phyloP scores from a whole-genome alignment of 2,797 vertebrate species.

The Centroberyx gerrardi region DNA sequence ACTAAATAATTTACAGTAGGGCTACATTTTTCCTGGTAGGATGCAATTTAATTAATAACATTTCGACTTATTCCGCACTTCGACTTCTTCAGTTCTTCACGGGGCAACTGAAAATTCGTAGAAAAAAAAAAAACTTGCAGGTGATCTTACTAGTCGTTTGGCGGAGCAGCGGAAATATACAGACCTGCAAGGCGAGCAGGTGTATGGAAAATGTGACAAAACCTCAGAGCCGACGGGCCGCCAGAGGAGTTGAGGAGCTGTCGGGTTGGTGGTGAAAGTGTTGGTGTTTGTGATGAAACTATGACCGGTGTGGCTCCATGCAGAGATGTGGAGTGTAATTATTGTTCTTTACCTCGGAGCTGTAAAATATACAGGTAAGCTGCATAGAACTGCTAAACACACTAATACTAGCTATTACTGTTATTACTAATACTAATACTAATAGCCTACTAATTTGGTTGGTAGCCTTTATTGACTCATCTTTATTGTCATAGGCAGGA shows the following conservation, averaged over 20 bases:
- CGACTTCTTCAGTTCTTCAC: background rate
- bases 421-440: too few relatives aligned
- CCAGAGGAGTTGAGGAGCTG: background rate
- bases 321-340: conserved; percentile 58
- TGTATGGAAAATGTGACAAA: background rate
- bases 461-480: too few relatives aligned
- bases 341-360: conserved; percentile 30
- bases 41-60: background rate
- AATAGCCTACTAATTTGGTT: too few relatives aligned
- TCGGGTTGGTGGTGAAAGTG: conserved; percentile 7
- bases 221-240: background rate
- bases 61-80: too few relatives aligned
- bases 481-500: too few relatives aligned
- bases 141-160: too few relatives aligned
- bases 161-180: too few relatives aligned
- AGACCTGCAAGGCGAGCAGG: background rate
- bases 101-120: too few relatives aligned
- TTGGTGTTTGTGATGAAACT: conserved; percentile 29
- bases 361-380: conserved; percentile 60
- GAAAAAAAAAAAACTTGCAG: background rate
- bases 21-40: background rate
- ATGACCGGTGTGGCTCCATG: conserved; percentile 16
- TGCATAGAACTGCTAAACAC: background rate
- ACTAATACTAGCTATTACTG: background rate
- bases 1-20: background rate